Percentiles rank a stretch among this genome's conserved stretches.
Evolutionary conservation across 2,797 vertebrate species (phyloP).

Genomic region (Syngnathus rostellatus): DNA sequence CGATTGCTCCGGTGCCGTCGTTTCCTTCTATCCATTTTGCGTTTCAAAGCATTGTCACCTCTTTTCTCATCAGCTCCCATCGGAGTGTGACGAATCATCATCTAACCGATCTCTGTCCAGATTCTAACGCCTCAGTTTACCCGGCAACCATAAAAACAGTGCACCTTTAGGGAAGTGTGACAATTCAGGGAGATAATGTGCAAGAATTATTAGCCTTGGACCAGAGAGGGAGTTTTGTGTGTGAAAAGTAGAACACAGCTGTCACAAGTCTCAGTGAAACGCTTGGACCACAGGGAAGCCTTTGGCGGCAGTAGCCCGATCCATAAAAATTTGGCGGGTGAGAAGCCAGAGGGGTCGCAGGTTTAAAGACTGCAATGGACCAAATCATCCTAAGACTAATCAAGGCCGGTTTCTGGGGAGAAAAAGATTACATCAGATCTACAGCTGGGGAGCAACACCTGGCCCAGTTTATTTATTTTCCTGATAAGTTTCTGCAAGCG

Average conservation of each 20-base stretch:
- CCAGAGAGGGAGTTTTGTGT: constrained; percentile 11
- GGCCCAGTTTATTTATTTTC: not conserved
- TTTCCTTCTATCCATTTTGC: constrained; percentile 45
- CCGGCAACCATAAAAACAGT: constrained; percentile 14
- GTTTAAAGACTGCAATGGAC: not conserved
- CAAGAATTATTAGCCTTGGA: constrained; percentile 20
- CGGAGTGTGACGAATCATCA: constrained; percentile 36
- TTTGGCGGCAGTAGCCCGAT: constrained; percentile 6
- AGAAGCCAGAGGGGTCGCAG: constrained; percentile 2
- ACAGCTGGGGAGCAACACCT: not conserved
- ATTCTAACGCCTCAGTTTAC: constrained; percentile 20
- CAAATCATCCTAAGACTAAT: not conserved
- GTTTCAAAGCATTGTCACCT: constrained; percentile 14
- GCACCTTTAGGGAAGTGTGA: constrained; percentile 2
- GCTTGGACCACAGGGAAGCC: constrained; percentile 26
- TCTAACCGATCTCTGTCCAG: constrained; percentile 17
- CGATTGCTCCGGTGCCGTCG: constrained; percentile 45
- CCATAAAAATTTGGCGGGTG: not conserved
- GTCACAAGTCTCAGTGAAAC: constrained; percentile 22
- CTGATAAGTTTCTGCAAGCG: not conserved
- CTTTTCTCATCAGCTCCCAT: constrained; percentile 18
- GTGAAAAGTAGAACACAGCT: constrained; percentile 17
- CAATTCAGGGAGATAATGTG: constrained; percentile 6
- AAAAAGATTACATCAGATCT: not conserved
- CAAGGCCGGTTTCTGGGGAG: not conserved